Conservation (phyloP, 2,888 invertebrate genomes). For the Anoplius nigerrimus region DNA sequence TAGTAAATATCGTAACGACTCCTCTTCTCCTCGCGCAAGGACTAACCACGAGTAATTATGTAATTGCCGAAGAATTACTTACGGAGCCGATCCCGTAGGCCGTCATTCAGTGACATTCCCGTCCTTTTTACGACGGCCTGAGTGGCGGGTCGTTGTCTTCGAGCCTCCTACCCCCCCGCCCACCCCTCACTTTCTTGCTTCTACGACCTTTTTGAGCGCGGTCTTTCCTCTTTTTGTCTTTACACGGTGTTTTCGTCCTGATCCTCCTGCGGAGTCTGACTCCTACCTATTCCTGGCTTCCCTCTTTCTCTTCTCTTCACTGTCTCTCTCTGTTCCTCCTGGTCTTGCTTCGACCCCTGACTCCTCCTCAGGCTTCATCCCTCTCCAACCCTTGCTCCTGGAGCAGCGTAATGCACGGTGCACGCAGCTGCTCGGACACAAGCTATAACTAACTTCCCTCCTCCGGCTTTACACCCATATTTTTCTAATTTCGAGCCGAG, state of each 20-base stretch:
- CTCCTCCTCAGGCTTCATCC: constrained; percentile 25
- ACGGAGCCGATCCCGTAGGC: constrained; percentile 64
- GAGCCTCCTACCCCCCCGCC: too few species aligned
- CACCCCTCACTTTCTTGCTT: neutral
- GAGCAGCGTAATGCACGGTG: neutral
- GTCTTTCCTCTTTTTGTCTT: constrained; percentile 20
- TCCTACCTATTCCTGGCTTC: neutral
- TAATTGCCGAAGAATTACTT: constrained; percentile 74
- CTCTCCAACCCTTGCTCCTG: neutral
- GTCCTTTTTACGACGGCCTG: constrained; percentile 69
- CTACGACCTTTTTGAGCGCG: too few species aligned
- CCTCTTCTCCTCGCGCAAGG: constrained; percentile 48
- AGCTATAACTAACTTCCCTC: constrained; percentile 31
- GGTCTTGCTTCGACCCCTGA: neutral
- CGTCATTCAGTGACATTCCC: constrained; percentile 74
- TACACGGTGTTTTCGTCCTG: constrained; percentile 29
- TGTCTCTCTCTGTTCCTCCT: constrained; percentile 4
- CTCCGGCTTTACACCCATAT: constrained; percentile 45
- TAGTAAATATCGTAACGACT: constrained; percentile 75
- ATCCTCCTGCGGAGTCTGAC: constrained; percentile 11
- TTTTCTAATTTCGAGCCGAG: constrained; percentile 49
- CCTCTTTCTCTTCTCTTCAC: constrained; percentile 20
- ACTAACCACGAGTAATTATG: constrained; percentile 72
- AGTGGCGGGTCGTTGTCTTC: constrained; percentile 53
- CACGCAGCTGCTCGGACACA: constrained; percentile 26